Evolutionary conservation across 2,888 invertebrate species (phyloP), one percentile per base, ranked within the genome.

Genomic region (Drosophila austrosaltans): DNA sequence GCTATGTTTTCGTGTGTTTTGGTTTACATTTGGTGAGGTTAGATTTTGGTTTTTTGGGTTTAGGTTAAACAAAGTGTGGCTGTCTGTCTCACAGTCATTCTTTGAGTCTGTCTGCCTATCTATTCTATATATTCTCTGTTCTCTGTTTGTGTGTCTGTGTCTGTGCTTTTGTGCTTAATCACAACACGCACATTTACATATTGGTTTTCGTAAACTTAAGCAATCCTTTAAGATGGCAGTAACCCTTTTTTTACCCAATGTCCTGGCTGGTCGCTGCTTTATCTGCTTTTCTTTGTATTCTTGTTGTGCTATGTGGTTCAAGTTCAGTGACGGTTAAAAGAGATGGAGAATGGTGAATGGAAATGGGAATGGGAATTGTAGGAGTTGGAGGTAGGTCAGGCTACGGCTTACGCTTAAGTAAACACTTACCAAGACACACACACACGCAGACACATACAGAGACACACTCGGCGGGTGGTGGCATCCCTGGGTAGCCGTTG

Each of bases 121-220:
- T 48, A 48, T 48, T 48, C 25, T 48, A 48, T 48, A 36, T 36
- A 36, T 36, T 36, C 10, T 48, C 48, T 48, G 8, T 22, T 36
- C 42, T 66, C 28, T 62, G 66, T 69, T 1, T 30, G 61, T 68
- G 63, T 66, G 56, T 67, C 71, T 66, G 75, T 63, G 59, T 54
- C 76, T 69, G 63, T 74, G 66, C 71, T 76, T 82, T 86, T 86
- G 82, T 86, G 85, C 87, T 87, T 86, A 86, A 86, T 86, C 85
- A 86, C 89, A 89, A 89, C 85, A 89, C 89, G 85, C 89, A 86
- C 85, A 86, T 86, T 86, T 86, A 89, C 85, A 86, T 86, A 86
- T 86, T 86, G 85, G 85, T 87, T 89, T 87, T 84, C 84, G 72
- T 82, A 84, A 89, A 86, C 85, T 89, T 86, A 78, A 78, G 89